Conservation (phyloP, 2,797 vertebrate genomes). For the Rhynchonycteris naso region DNA sequence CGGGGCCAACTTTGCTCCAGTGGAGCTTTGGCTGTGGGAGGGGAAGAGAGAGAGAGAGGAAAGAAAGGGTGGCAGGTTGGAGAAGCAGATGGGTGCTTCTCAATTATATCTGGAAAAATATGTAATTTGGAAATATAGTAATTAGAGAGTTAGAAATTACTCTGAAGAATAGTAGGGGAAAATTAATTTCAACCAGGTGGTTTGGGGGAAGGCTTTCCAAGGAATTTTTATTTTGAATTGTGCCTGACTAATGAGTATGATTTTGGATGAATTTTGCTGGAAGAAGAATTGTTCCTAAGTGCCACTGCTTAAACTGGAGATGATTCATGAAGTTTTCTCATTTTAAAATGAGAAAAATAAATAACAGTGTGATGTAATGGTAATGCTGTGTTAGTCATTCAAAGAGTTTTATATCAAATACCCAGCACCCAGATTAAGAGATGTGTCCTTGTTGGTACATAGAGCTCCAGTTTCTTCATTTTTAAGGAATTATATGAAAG, state of each 20-base stretch:
- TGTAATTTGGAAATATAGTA: slow-evolving; percentile 30
- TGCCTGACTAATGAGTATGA: background rate
- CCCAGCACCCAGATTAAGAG: background rate
- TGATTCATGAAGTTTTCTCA: background rate
- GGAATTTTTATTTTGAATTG: slow-evolving; percentile 27
- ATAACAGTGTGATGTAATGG: background rate
- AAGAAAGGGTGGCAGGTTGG: too few relatives aligned
- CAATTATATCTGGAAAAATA: background rate
- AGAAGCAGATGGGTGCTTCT: background rate
- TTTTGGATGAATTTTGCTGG: slow-evolving; percentile 34
- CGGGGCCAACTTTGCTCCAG: too few relatives aligned
- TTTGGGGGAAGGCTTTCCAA: slow-evolving; percentile 2
- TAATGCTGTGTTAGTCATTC: background rate
- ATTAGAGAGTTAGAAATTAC: slow-evolving; percentile 26
- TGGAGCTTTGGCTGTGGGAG: too few relatives aligned
- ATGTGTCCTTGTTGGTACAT: background rate
- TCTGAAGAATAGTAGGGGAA: background rate
- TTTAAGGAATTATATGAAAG: background rate
- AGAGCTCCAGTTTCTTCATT: background rate
- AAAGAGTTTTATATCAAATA: background rate
- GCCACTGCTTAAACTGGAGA: background rate
- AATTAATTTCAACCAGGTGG: background rate
- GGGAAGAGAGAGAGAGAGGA: too few relatives aligned
- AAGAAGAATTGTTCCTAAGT: background rate
- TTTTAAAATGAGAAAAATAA: slow-evolving; percentile 17